Conservation (phyloP, 2,888 invertebrate genomes). For the Polydrusus cervinus region DNA sequence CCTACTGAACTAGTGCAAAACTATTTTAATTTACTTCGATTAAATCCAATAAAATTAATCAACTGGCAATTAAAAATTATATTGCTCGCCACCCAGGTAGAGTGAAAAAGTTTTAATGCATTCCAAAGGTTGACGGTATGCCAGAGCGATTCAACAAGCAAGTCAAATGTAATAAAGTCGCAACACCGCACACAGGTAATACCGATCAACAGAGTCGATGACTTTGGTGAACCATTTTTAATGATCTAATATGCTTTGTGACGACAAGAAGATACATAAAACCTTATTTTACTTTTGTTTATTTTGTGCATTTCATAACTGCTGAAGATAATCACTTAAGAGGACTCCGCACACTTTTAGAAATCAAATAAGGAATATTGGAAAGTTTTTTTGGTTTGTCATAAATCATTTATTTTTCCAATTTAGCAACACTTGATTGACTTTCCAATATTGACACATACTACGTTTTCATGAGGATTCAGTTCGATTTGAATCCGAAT, state of each 20-base stretch:
- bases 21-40: neutral
- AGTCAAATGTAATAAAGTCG: constrained; percentile 32
- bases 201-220: constrained; percentile 10
- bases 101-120: constrained; percentile 20
- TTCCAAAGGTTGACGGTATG: constrained; percentile 27
- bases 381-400: too few relatives aligned
- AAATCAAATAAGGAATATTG: too few relatives aligned
- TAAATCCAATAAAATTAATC: constrained; percentile 3
- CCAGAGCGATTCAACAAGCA: constrained; percentile 10
- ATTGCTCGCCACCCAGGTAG: constrained; percentile 33
- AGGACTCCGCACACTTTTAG: too few relatives aligned
- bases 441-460: too few relatives aligned
- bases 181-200: constrained; percentile 22
- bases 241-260: constrained; percentile 6
- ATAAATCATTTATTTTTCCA: too few relatives aligned
- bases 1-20: neutral
- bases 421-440: too few relatives aligned
- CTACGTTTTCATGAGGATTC: too few relatives aligned
- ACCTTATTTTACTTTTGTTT: constrained; percentile 6
- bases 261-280: constrained; percentile 20
- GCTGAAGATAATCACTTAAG: neutral
- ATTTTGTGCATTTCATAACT: too few relatives aligned
- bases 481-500: too few relatives aligned
- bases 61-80: neutral
- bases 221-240: constrained; percentile 10